Evolutionary conservation across 2,797 vertebrate genomes (phyloP), one percentile per base, ranked within the genome.

Genomic region (Sternarchorhynchus goeldii): DNA sequence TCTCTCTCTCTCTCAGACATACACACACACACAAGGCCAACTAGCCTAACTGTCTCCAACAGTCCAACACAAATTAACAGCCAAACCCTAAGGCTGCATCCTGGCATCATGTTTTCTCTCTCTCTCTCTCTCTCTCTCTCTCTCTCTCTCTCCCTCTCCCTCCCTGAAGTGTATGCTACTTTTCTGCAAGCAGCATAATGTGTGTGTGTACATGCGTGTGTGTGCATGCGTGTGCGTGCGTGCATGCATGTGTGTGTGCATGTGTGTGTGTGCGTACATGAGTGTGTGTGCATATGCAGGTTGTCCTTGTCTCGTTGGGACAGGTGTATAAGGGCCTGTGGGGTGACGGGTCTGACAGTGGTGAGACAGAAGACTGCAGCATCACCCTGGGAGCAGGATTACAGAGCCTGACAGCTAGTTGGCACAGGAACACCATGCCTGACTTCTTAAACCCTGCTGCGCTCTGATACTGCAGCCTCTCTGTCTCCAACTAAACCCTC

Each of bases 321-420:
- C 34, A 45, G 64, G 36, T 66, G 21, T 3, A 7, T 50, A 32
- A 36, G 36, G 62, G 17, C 32, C 21, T 32, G 17, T 34, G 36
- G 64, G 64, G 21, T n/a, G 21, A 39, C 12, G 16, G 62, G 10
- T 12, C 64, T 66, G 34, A 45, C 20, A 39, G 25, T n/a, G 36
- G 64, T 16, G 18, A 21, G 64, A 41, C 64, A 66, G 88, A 86
- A 89, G 89, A 87, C 86, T 86, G 78, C 82, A 82, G 17, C 86
- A 85, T 88, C 90, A 89, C 88, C 29, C 74, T 70, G 85, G 85
- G 85, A 85, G 86, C 82, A 84, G 64, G 88, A 86, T 85, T 87
- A 88, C 86, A 82, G 81, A 86, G 75, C 84, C 85, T 90, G 90
- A 89, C 91, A 90, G 89, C 85, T 89, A 87, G 88, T 88, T 86